phyloP scores from a whole-genome alignment of 1,140 invertebrate species.

The Ceratitis capitata region DNA sequence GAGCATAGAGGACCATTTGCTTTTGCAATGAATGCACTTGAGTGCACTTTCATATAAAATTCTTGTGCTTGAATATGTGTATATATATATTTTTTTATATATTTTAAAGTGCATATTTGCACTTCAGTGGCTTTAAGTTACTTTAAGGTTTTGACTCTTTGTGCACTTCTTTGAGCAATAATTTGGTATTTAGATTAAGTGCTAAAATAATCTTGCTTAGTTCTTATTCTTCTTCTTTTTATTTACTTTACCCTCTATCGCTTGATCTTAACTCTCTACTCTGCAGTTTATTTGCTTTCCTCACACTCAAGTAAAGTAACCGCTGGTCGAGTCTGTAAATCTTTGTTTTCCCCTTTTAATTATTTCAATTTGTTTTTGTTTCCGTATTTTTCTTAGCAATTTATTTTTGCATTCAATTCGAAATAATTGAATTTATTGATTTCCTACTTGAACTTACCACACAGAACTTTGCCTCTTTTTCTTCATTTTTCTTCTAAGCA shows the following conservation, averaged over 20 bases:
- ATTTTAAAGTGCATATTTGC: background rate
- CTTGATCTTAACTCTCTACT: too few relatives aligned
- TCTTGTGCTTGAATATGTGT: background rate
- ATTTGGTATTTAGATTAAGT: too few relatives aligned
- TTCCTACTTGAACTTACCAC: conserved; percentile 1
- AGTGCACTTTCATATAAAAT: background rate
- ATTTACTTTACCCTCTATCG: too few relatives aligned
- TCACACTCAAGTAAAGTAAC: too few relatives aligned
- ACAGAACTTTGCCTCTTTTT: background rate
- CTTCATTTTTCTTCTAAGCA: background rate
- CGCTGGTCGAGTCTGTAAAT: background rate
- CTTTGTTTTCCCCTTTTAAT: background rate
- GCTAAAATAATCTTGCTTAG: too few relatives aligned
- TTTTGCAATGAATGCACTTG: conserved; percentile 17
- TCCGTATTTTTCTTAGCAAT: background rate
- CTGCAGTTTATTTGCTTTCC: too few relatives aligned
- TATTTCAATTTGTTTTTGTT: conserved; percentile 15
- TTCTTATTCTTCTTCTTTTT: too few relatives aligned
- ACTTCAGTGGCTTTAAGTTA: background rate
- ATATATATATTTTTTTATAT: background rate
- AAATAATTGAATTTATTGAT: conserved; percentile 31
- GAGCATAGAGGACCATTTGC: background rate
- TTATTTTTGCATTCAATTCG: conserved; percentile 8
- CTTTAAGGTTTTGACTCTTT: background rate
- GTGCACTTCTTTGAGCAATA: background rate